Conservation (phyloP, 92 coral and sea anemone species). For the Actinostola sp. region DNA sequence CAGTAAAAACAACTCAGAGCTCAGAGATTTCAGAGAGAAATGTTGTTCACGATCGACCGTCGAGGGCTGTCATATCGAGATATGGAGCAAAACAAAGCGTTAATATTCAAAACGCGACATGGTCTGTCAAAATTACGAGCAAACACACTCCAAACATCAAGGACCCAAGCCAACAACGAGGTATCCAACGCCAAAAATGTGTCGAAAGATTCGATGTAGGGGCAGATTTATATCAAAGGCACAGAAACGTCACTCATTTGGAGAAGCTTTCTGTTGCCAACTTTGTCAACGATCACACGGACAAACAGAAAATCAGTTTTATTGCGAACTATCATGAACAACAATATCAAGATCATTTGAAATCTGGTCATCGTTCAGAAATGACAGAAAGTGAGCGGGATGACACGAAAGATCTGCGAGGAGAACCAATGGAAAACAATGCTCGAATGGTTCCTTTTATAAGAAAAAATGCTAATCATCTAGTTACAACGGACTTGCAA, state of each 20-base stretch:
- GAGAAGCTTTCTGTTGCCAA: slow-evolving; percentile 10
- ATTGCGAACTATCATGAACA: slow-evolving; percentile 12
- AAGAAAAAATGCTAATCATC: slow-evolving; percentile 15
- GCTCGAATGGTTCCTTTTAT: background rate
- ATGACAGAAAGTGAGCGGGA: background rate
- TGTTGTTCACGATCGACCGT: no score
- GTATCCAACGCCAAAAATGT: background rate
- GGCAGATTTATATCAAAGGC: background rate
- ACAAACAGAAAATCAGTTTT: slow-evolving; percentile 18
- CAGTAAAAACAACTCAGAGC: background rate
- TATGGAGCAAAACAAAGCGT: no score
- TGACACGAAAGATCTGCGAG: background rate
- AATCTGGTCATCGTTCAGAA: background rate
- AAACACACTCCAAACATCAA: background rate
- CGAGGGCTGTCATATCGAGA: no score
- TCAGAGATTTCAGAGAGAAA: background rate
- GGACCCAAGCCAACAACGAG: background rate
- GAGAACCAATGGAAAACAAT: background rate
- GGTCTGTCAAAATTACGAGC: no score
- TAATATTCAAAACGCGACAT: no score
- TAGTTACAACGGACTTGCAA: background rate
- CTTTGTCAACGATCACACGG: slow-evolving; percentile 15
- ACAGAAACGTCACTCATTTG: background rate
- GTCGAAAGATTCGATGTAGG: background rate
- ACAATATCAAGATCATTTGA: background rate